Evolutionary conservation across 2,888 invertebrate species (phyloP).

Genomic region (Salticus scenicus): DNA sequence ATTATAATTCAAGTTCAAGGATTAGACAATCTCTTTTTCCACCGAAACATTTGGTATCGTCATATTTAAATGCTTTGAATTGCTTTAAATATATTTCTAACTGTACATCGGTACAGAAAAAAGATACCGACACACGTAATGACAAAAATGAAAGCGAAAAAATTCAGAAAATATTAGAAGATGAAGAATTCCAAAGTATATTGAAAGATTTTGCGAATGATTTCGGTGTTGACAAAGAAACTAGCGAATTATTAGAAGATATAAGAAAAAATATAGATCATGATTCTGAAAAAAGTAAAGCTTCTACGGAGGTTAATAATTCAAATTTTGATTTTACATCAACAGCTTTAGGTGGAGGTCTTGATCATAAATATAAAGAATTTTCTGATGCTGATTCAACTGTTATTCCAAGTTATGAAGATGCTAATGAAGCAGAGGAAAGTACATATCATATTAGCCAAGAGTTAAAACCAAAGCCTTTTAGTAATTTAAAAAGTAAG

Average conservation of each 20-base stretch:
- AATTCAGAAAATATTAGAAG: conserved; percentile 26
- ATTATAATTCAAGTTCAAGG: not conserved
- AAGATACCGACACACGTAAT: not conserved
- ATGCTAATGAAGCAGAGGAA: conserved; percentile 6
- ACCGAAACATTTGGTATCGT: not conserved
- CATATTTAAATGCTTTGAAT: not conserved
- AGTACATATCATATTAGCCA: conserved; percentile 32
- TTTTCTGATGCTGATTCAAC: conserved; percentile 45
- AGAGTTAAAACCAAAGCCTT: not conserved
- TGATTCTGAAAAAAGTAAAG: not conserved
- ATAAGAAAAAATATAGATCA: conserved; percentile 33
- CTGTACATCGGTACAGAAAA: not conserved
- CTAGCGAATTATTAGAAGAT: conserved; percentile 36
- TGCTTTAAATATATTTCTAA: not conserved
- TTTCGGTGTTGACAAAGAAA: conserved; percentile 44
- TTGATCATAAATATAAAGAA: conserved; percentile 22
- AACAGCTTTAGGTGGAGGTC: not conserved
- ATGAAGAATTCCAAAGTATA: conserved; percentile 57
- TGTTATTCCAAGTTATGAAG: conserved; percentile 52
- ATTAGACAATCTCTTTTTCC: not conserved
- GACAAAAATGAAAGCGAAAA: not conserved
- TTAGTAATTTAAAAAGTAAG: conserved; percentile 32
- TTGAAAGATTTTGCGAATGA: conserved; percentile 53
- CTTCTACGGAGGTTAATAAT: not conserved
- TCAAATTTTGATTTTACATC: not conserved